Evolutionary conservation across 1,140 invertebrate species (phyloP), one percentile per base, ranked within the genome.

Genomic region (Planococcus citri): DNA sequence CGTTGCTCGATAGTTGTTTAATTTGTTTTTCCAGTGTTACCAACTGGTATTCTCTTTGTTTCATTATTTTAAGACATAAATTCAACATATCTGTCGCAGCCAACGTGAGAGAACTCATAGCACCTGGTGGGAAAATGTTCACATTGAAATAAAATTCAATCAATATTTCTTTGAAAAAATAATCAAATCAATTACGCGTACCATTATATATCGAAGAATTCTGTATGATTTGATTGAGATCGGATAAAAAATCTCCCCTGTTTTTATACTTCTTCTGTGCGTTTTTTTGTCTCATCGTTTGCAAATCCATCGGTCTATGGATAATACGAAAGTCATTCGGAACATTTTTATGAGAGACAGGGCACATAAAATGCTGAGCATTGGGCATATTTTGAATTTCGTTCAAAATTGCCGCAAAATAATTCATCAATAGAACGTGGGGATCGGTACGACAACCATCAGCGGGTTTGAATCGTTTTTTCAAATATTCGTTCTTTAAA

Each of bases 21-120:
- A 99, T 99, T 6, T 93, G 92, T 79, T 98, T 98, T 78, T 99
- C 97, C 1, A 99, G 78, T 72, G 91, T 85, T 88, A 97, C 97
- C 21, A 99, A 78, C 74, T 90, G 86, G 71, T 97, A 92, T 78
- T 99, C 97, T 74, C 96, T 96, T 77, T 98, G 92, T 0, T 83
- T 84, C n/a, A 97, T 80, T 69, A 88, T 82, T 70, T 90, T 87
- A 0, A 95, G 88, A 76, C 92, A 95, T 27, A 88, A 84, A 71
- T 91, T 87, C 70, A 97, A 78, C 91, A 98, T 95, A 51, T 87
- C 82, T 74, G 92, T 87, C 0, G 94, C 93, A 4, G 90, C 89
- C 0, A 89, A 80, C 0, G 94, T 97, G 60, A 97, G 78, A n/a
- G 88, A 84, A 80, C 88, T 91, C 69, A 91, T 92, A 0, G 81